Evolutionary conservation across 2,113 vertebrate genomes (phyloP).

Genomic region (Hymenochirus boettgeri): DNA sequence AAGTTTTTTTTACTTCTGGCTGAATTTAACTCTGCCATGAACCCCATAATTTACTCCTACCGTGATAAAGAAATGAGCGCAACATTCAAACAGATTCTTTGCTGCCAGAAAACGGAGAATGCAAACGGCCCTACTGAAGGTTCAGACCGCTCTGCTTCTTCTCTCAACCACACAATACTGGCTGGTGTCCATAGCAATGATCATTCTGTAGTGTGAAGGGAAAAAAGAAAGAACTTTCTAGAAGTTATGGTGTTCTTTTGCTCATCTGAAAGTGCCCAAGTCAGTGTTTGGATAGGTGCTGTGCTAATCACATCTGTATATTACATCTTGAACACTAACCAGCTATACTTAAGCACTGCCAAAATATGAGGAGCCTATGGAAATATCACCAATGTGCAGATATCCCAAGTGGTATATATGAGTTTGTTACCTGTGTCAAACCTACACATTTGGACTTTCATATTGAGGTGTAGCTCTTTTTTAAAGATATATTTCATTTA

Average conservation of each 20-base stretch:
- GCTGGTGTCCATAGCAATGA: constrained; percentile 82
- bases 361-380: constrained; percentile 26
- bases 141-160: constrained; percentile 90
- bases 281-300: constrained; percentile 11
- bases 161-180: constrained; percentile 91
- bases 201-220: constrained; percentile 85
- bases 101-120: constrained; percentile 86
- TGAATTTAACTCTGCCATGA: constrained; percentile 98
- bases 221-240: neutral
- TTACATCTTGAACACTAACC: constrained; percentile 66
- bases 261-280: constrained; percentile 19
- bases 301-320: constrained; percentile 43
- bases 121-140: constrained; percentile 81
- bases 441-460: constrained; percentile 61
- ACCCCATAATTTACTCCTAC: constrained; percentile 98
- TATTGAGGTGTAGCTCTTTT: constrained; percentile 58
- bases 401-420: constrained; percentile 12
- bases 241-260: neutral
- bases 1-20: constrained; percentile 97
- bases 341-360: constrained; percentile 54
- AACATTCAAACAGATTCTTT: constrained; percentile 95
- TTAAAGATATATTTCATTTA: constrained; percentile 63
- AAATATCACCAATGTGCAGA: constrained; percentile 2
- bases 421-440: constrained; percentile 34
- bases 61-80: constrained; percentile 98